Evolutionary conservation across 2,888 invertebrate genomes (phyloP), one percentile per base, ranked within the genome.

Genomic region (Drosophila fungiperda): DNA sequence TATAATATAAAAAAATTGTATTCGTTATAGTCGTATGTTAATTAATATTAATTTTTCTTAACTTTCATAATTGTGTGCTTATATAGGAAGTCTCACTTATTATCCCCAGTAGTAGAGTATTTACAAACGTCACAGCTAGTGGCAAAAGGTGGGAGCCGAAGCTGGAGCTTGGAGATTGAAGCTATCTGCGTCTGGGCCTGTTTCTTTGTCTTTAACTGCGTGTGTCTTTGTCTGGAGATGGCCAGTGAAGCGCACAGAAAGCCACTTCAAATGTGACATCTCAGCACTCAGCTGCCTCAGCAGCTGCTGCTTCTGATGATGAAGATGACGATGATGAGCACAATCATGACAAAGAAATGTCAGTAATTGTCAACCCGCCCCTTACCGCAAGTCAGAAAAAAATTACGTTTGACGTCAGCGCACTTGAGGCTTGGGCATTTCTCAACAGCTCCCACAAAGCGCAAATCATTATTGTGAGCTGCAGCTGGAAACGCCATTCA

Each of bases 281-380:
- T 23, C 49, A 65, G 40, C 60, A 33, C 40, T 20, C 42, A 32
- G 40, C 61, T 52, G 20, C 55, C 59, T 33, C 50, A 29, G 11
- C 38, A 17, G 11, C 17, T 20, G 23, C 50, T 38, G 63, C 35
- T 23, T n/a, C 40, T 29, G 32, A 53, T 26, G 54, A 32, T 35
- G 26, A 54, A 40, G 50, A n/a, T 64, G 57, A 29, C 58, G 61
- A 58, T 49, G 67, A 38, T 17, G 38, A 23, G 11, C 20, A 48
- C 66, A 68, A 80, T 82, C 72, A 71, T 74, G 81, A 88, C 87
- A 84, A 86, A 86, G 89, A 88, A 81, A 78, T 78, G 73, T 64
- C 76, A 69, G 73, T 59, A 59, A 78, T 62, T 53, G 49, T 49
- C 40, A 49, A 8, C 23, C 38, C 23, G 6, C 54, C 53, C 23